Evolutionary conservation across 2,113 vertebrate species (phyloP).

Genomic region (Phaethornis superciliosus): DNA sequence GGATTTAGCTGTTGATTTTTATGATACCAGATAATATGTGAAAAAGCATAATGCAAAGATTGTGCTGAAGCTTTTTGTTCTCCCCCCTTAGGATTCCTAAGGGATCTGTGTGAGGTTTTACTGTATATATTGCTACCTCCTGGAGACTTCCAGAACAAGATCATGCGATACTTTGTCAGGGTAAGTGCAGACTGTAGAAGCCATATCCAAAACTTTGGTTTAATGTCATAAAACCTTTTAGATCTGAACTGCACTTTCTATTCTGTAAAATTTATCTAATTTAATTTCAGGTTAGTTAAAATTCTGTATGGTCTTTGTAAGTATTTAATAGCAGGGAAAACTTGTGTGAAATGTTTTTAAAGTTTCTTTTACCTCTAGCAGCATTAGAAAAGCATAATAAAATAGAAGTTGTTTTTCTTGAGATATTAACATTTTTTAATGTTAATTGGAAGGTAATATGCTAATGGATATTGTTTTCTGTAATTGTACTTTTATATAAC

Average conservation of each 20-base stretch:
- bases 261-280: neutral
- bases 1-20: neutral
- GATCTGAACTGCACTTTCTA: neutral
- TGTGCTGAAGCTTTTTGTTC: neutral
- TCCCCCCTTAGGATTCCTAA: constrained; percentile 87
- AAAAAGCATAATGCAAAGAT: neutral
- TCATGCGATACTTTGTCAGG: constrained; percentile 99
- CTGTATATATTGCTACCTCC: constrained; percentile 99
- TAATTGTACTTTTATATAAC: neutral
- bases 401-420: neutral
- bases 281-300: neutral
- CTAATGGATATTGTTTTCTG: neutral
- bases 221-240: neutral
- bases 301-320: neutral
- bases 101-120: constrained; percentile 98
- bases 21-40: neutral
- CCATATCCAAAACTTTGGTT: neutral
- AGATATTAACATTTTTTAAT: neutral
- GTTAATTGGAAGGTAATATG: neutral
- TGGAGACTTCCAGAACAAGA: constrained; percentile 99
- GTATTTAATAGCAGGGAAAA: neutral
- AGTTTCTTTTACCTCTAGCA: neutral
- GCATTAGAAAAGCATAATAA: neutral
- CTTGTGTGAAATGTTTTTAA: neutral
- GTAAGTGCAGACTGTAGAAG: constrained; percentile 74